Evolutionary conservation across 1,140 invertebrate genomes (phyloP), one percentile per base, ranked within the genome.

Genomic region (Anthonomus grandis): DNA sequence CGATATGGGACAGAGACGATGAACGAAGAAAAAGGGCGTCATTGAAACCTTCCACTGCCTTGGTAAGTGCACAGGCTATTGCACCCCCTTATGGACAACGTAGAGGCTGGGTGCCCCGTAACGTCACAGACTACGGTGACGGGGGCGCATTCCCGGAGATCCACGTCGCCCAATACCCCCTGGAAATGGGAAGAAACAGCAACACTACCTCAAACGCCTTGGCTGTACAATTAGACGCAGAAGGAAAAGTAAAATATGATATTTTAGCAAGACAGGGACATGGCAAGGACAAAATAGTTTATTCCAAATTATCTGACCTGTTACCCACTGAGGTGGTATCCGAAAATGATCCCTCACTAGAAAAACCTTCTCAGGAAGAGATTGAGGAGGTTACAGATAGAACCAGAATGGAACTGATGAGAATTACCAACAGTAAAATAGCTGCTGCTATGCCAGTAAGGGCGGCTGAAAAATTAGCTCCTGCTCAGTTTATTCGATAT

Each of bases 141-240:
- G 97, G 97, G 5, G 97, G 97, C 9, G 93, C 97, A 0, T 99
- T 95, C 76, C 97, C 97, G 1, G 97, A 99, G 78, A 96, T 99
- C 53, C 90, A 89, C 72, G 89, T 98, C 10, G 95, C 95, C 0
- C 97, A 99, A 69, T 97, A 95, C 78, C 97, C 97, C 0, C 74
- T 99, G 22, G 87, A 87, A 59, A 90, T 97, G 81, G 89, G 89
- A 0, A 79, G 81, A 63, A 84, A 82, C 67, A 86, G 85, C 64
- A 85, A 87, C 66, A 83, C 82, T 65, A 85, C 83, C 6, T 90
- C 90, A 10, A 97, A 97, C 79, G 91, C 95, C 0, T 69, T 99
- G 6, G 93, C 95, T 5, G 85, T 99, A 2, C 91, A 97, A 69
- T 75, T 98, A 13, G 96, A 98, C 79, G 86, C 92, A 17, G 82